Evolutionary conservation across 2,888 invertebrate genomes (phyloP), one percentile per base, ranked within the genome.

Genomic region (Agapostemon virescens): DNA sequence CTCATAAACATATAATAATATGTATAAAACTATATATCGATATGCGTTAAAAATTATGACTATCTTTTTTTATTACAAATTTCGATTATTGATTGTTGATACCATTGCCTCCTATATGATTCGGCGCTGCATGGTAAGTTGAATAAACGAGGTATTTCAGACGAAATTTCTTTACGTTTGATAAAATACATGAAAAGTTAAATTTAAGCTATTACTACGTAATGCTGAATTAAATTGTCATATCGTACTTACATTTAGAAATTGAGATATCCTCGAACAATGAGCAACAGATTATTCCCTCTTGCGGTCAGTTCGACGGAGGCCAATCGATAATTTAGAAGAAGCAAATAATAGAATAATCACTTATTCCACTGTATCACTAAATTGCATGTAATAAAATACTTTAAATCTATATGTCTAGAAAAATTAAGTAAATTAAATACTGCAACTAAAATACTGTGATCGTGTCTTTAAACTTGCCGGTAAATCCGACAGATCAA

Each of bases 181-280:
- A 42, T 13, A 45, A 30, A 71, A 66, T 33, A 74, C 7, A 6
- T 33, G 4, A 6, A 61, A 52, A 77, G 38, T 30, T 30, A 1
- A 11, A 52, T 17, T 11, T 40, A 20, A 69, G 49, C 17, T n/a
- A 40, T n/a, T 73, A n/a, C 69, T 73, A 26, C 15, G 3, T 33
- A 66, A 55, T 6, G n/a, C 23, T 74, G 26, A 68, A 72, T 63
- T 11, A 55, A 69, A 73, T 68, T 85, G 74, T 79, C 84, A 84
- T 30, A 15, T 58, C n/a, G 49, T 86, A 89, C 89, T 89, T 88
- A 89, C 89, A 89, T 89, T 77, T 77, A 52, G 81, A 84, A 83
- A 79, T 55, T 11, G n/a, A 26, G 73, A 81, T 79, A 79, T 83
- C 67, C 64, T 69, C 64, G 45, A 70, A 55, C 63, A 69, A 61